Evolutionary conservation across 2,113 vertebrate genomes (phyloP), one percentile per base, ranked within the genome.

Genomic region (Sylvietta virens): DNA sequence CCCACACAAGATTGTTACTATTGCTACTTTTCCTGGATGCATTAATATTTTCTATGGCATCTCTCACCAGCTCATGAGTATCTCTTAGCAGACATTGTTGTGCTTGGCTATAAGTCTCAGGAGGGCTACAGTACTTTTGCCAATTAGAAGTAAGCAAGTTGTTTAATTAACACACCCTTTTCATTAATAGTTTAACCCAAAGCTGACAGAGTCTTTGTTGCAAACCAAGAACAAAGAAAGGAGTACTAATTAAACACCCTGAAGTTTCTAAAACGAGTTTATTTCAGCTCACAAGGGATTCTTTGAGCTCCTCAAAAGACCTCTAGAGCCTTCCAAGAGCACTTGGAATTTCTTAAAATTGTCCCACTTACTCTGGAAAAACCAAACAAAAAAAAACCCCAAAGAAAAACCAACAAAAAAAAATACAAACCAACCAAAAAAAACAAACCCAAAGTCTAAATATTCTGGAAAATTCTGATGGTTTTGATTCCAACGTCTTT

Each of bases 141-240:
- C 97, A 97, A 98, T 97, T 98, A 97, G 95, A 97, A 95, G 95
- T 88, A 97, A 92, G 88, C 77, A 97, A 76, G 45, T 65, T 81
- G 87, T 94, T 97, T 97, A 97, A 97, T 94, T 97, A 97, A 93
- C 87, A 92, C 90, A 95, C 71, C 85, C 57, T 82, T 94, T 79
- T 95, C 85, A 84, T 90, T 90, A 94, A 96, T 42, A 67, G 54
- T 93, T 88, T 93, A 94, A 88, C 76, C 88, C 95, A 86, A 93
- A 85, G 27, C 56, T 92, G 87, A 91, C 62, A 84, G 80, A 84
- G 40, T 37, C 78, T 93, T 83, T 80, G 86, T 70, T 74, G 61
- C 17, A 92, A 96, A 90, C 37, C 58, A 30, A 9, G 54, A 96
- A 92, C 86, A 93, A 95, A 86, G 85, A 84, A 90, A 88, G 40